phyloP scores from a whole-genome alignment of 2,113 vertebrate species.

The Scatophagus argus region DNA sequence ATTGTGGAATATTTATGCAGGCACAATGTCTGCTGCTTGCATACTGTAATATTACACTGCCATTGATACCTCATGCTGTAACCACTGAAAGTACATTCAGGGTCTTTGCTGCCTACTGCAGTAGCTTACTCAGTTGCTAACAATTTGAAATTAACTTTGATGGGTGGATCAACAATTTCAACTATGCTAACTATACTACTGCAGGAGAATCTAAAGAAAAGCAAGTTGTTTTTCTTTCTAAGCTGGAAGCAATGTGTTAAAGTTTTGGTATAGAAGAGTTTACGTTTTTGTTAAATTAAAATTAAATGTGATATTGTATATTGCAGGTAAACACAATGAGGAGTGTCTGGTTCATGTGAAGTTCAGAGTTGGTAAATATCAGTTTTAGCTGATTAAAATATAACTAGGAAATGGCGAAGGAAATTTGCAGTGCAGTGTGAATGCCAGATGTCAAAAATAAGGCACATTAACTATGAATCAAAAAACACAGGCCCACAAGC shows the following conservation, averaged over 20 bases:
- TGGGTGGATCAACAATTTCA: background rate
- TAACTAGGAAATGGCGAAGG: no score
- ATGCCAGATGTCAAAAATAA: no score
- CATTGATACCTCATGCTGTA: no score
- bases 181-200: background rate
- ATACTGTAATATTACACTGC: no score
- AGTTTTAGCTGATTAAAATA: no score
- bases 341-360: background rate
- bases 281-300: background rate
- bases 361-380: no score
- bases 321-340: background rate
- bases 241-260: background rate
- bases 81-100: background rate
- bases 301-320: background rate
- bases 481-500: background rate
- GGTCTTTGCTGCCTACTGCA: background rate
- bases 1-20: no score
- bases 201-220: background rate
- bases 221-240: background rate
- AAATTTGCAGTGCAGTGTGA: no score
- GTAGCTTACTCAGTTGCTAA: background rate
- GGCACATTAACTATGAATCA: background rate
- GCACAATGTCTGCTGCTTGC: no score
- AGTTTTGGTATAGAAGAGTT: background rate
- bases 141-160: background rate